Percentiles rank a stretch among this genome's conserved stretches.
Evolutionary conservation across 2,797 vertebrate genomes (phyloP).

Genomic region (Anguilla obscura): DNA sequence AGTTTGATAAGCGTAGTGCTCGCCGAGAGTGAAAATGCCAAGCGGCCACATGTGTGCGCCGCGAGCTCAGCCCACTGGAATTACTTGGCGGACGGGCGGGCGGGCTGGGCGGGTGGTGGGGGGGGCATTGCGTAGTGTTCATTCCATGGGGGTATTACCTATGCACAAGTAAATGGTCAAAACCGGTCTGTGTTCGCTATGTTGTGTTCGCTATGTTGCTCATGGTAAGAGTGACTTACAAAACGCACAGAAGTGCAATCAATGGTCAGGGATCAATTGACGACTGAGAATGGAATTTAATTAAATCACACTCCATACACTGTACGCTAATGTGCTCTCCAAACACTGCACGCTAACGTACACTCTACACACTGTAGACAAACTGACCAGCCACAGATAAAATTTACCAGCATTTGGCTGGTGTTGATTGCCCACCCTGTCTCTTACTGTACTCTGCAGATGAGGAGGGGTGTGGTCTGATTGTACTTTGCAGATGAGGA

Average conservation of each 20-base stretch:
- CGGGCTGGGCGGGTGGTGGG: no score
- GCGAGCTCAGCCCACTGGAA: neutral
- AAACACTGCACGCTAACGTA: neutral
- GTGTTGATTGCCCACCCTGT: neutral
- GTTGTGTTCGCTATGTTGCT: neutral
- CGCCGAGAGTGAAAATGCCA: slow-evolving; percentile 1
- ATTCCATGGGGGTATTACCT: neutral
- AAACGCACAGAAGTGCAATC: no score
- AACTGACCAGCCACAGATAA: neutral
- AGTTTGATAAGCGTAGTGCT: slow-evolving; percentile 34
- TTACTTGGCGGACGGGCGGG: neutral
- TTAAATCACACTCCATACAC: neutral
- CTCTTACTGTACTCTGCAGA: no score
- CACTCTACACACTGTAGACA: neutral
- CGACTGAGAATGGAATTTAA: no score
- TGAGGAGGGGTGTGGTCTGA: no score
- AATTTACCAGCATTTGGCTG: no score
- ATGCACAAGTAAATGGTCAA: neutral
- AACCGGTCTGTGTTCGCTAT: neutral
- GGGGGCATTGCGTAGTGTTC: neutral
- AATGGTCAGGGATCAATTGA: no score
- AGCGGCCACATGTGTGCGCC: neutral
- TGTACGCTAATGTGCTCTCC: neutral
- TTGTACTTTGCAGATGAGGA: no score
- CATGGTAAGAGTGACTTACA: no score